These are phyloP conservation scores for Sigmodon hispidus DNA, from an alignment of 2,113 vertebrate genomes.

Conservation along the genomic window DNA sequence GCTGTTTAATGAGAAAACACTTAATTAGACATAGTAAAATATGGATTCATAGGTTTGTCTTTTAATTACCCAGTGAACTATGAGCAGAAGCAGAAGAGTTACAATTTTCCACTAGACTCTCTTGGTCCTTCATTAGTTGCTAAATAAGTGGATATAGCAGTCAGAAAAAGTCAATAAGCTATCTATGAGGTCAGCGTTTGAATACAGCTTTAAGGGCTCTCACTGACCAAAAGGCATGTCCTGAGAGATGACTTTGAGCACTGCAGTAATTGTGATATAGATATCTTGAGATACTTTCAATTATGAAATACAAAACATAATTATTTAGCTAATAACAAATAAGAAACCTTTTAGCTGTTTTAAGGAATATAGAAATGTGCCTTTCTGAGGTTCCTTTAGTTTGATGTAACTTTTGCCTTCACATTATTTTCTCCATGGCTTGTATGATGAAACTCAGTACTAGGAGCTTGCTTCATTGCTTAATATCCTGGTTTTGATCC, in stretches of 20 bases:
- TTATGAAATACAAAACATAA: not conserved
- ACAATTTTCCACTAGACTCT: not conserved
- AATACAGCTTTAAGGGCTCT: not conserved
- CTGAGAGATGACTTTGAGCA: not conserved
- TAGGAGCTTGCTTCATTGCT: not conserved
- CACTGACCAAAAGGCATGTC: not conserved
- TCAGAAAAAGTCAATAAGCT: not conserved
- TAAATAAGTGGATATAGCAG: not conserved
- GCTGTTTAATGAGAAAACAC: not conserved
- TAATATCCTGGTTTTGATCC: not conserved
- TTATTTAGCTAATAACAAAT: not conserved
- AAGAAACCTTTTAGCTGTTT: not conserved
- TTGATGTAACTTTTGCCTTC: not conserved
- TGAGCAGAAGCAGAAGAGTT: not conserved
- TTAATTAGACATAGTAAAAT: not conserved
- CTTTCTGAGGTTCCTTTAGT: not conserved
- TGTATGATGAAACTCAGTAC: not conserved
- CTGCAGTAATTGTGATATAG: not conserved
- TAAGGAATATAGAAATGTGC: not conserved
- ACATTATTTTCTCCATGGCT: not conserved
- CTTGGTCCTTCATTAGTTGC: not conserved
- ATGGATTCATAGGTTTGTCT: not conserved
- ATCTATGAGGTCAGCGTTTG: not conserved
- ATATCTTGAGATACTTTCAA: not conserved
- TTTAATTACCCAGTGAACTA: constrained; percentile 31